These are phyloP conservation scores for Andinoacara biseriatus DNA, from an alignment of 2,113 vertebrate species.

Conservation along the genomic window DNA sequence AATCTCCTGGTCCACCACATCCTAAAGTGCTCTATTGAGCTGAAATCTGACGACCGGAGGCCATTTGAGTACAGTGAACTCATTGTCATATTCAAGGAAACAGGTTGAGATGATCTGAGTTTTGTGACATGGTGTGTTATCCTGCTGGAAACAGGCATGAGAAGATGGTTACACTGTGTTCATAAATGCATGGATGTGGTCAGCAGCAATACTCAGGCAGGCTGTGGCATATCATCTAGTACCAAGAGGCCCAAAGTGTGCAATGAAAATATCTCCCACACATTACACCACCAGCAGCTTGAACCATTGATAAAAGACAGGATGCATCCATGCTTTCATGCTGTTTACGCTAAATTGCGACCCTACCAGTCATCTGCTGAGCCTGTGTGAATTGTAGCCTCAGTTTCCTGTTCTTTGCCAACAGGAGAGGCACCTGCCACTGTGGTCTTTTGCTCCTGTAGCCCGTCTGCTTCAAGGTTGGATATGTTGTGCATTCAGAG, in stretches of 20 bases:
- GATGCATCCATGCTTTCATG: too few species aligned
- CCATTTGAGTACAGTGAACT: background rate
- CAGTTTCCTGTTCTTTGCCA: background rate
- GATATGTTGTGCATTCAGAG: background rate
- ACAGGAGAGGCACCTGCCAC: background rate
- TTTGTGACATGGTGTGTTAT: background rate
- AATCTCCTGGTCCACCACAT: background rate
- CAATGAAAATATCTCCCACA: too few species aligned
- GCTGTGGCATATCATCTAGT: background rate
- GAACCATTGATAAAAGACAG: too few species aligned
- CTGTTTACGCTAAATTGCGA: background rate
- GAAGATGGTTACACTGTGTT: accelerated
- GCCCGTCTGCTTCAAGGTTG: background rate
- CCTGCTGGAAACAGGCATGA: too few species aligned
- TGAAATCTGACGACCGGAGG: background rate
- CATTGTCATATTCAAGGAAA: background rate
- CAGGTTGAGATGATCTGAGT: background rate
- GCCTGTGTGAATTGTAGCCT: background rate
- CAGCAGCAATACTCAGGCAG: background rate
- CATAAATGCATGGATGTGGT: background rate
- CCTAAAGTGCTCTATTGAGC: background rate
- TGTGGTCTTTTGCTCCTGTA: background rate
- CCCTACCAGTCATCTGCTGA: accelerated
- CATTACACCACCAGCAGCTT: too few species aligned
- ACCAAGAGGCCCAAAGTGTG: too few species aligned